Percentiles rank a stretch among this genome's conserved stretches.
phyloP scores from a whole-genome alignment of 2,888 invertebrate species.

The Plebejus argus region DNA sequence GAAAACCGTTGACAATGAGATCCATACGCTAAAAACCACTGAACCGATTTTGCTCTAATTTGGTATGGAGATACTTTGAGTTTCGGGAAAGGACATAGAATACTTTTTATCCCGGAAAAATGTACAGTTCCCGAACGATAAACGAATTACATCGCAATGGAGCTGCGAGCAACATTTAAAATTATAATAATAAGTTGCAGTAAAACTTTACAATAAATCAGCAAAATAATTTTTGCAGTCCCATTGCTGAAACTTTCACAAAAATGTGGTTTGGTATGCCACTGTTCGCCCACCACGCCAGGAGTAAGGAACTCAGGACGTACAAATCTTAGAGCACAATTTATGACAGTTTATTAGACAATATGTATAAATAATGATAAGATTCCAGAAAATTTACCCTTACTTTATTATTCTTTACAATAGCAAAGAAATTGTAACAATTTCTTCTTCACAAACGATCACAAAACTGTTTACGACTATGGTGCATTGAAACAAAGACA shows the following conservation, averaged over 20 bases:
- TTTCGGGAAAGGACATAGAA: too few relatives aligned
- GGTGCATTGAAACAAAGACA: conserved; percentile 51
- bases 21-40: too few relatives aligned
- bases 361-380: conserved; percentile 17
- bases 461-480: conserved; percentile 41
- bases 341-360: conserved; percentile 16
- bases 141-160: too few relatives aligned
- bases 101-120: too few relatives aligned
- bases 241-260: background rate
- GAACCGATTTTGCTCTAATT: too few relatives aligned
- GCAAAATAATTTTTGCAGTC: too few relatives aligned
- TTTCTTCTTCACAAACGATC: conserved; percentile 50
- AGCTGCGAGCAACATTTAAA: too few relatives aligned
- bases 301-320: background rate
- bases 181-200: too few relatives aligned
- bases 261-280: background rate
- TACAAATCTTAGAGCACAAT: background rate
- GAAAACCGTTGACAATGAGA: too few relatives aligned
- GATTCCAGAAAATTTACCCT: conserved; percentile 30
- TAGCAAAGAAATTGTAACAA: conserved; percentile 66
- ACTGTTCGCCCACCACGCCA: background rate
- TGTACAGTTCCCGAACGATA: too few relatives aligned
- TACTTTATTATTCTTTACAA: conserved; percentile 25
- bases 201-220: too few relatives aligned
- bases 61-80: too few relatives aligned